Percentiles rank a stretch among this genome's conserved stretches.
Evolutionary conservation across 92 coral and sea anemone genomes (phyloP).

Genomic region (Bergia puertoricense): DNA sequence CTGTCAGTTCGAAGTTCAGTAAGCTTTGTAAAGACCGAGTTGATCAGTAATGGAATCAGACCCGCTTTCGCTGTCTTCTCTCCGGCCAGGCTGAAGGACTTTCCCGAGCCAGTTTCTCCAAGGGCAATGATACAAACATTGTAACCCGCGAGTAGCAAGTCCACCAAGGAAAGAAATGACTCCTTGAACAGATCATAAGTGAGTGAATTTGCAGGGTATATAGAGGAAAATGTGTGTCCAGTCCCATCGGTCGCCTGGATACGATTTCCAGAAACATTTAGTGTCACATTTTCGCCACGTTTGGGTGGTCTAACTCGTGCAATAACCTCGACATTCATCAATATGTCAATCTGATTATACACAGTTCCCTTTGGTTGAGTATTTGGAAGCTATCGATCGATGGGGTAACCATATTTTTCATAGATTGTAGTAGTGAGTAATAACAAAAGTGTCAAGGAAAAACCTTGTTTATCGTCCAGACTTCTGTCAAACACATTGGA

Average conservation of each 20-base stretch:
- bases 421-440: too few species aligned
- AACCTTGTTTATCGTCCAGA: background rate
- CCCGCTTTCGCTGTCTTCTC: constrained; percentile 86
- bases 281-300: constrained; percentile 66
- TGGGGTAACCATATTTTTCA: too few species aligned
- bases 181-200: constrained; percentile 75
- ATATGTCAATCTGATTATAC: background rate
- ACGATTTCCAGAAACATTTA: constrained; percentile 77
- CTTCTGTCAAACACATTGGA: background rate
- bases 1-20: constrained; percentile 45
- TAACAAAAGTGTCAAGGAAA: background rate
- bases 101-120: constrained; percentile 85
- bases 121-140: constrained; percentile 74
- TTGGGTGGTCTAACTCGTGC: constrained; percentile 80
- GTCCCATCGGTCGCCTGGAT: constrained; percentile 68
- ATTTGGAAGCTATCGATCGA: too few species aligned
- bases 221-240: constrained; percentile 70
- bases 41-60: constrained; percentile 70
- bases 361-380: too few species aligned
- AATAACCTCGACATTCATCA: constrained; percentile 81
- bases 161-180: constrained; percentile 64
- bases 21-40: constrained; percentile 69
- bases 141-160: constrained; percentile 74
- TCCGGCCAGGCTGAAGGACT: constrained; percentile 80
- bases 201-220: constrained; percentile 63